Evolutionary conservation across 2,888 invertebrate genomes (phyloP).

Genomic region (Habroteleia sp.): DNA sequence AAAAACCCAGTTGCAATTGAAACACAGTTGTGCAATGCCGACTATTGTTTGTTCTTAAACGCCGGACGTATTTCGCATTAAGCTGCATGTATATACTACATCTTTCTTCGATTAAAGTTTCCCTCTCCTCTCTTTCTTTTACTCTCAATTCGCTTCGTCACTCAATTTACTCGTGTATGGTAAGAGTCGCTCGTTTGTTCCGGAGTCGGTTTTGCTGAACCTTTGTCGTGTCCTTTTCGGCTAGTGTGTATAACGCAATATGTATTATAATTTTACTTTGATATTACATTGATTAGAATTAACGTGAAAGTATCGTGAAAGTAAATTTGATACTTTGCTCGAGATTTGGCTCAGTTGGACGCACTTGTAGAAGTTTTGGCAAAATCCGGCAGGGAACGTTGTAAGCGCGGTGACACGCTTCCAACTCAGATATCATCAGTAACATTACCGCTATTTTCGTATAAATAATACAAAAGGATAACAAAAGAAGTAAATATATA

Average conservation of each 20-base stretch:
- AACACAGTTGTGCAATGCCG: constrained; percentile 29
- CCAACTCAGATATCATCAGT: constrained; percentile 32
- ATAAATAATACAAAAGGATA: constrained; percentile 32
- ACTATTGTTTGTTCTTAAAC: constrained; percentile 17
- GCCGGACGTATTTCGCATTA: constrained; percentile 67
- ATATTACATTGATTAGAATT: too few relatives aligned
- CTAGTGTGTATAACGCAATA: too few relatives aligned
- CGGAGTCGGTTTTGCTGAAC: constrained; percentile 12
- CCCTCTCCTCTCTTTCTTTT: constrained; percentile 25
- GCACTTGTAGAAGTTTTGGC: background rate
- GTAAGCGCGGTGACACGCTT: background rate
- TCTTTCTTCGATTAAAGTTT: constrained; percentile 24
- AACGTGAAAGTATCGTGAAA: too few relatives aligned
- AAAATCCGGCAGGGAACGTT: background rate
- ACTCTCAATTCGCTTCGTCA: constrained; percentile 49
- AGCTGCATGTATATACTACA: constrained; percentile 69
- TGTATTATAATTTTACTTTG: too few relatives aligned
- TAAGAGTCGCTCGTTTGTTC: constrained; percentile 10
- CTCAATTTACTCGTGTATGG: constrained; percentile 58
- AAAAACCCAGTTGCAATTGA: constrained; percentile 2
- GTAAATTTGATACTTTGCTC: too few relatives aligned
- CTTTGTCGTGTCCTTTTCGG: too few relatives aligned
- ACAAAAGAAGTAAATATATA: constrained; percentile 18
- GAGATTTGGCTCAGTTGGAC: background rate
- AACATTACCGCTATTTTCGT: constrained; percentile 54